phyloP scores from a whole-genome alignment of 2,113 vertebrate species.

The Actenoides lindsayi region DNA sequence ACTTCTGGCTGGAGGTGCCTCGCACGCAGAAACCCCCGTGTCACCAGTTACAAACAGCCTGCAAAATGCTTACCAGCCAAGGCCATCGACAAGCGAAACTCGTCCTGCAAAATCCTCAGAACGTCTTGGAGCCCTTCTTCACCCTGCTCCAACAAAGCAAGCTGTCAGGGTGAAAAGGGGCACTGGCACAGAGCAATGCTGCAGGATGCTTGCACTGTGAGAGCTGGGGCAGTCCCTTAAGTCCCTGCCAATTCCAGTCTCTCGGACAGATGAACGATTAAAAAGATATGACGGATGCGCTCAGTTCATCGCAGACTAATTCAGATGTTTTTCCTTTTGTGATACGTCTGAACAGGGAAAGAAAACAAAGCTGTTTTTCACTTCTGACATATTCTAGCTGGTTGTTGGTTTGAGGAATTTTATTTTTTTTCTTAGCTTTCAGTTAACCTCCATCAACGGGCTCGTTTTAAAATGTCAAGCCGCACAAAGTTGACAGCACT shows the following conservation, averaged over 20 bases:
- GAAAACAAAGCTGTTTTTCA: slow-evolving; percentile 54
- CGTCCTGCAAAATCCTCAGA: slow-evolving; percentile 89
- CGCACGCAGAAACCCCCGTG: not conserved
- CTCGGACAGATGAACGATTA: not conserved
- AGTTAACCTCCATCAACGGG: not conserved
- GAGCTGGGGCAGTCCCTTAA: slow-evolving; percentile 23
- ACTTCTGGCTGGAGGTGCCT: not conserved
- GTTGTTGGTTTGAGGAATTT: not conserved
- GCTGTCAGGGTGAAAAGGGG: not conserved
- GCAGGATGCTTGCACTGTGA: not conserved
- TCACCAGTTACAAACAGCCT: not conserved
- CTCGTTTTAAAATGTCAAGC: slow-evolving; percentile 23
- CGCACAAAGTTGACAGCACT: not conserved
- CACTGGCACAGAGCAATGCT: not conserved
- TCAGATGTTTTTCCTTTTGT: slow-evolving; percentile 31
- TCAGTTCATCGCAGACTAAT: not conserved
- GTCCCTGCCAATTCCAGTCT: not conserved
- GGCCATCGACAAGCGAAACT: slow-evolving; percentile 89
- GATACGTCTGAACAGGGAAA: not conserved
- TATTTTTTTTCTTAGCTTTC: not conserved
- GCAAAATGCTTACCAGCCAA: slow-evolving; percentile 81
- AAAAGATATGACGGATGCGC: not conserved
- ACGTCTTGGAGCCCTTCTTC: slow-evolving; percentile 87
- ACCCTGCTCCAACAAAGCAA: slow-evolving; percentile 76
- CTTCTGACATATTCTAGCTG: not conserved